phyloP scores from a whole-genome alignment of 2,797 vertebrate genomes.

The Lacerta agilis region DNA sequence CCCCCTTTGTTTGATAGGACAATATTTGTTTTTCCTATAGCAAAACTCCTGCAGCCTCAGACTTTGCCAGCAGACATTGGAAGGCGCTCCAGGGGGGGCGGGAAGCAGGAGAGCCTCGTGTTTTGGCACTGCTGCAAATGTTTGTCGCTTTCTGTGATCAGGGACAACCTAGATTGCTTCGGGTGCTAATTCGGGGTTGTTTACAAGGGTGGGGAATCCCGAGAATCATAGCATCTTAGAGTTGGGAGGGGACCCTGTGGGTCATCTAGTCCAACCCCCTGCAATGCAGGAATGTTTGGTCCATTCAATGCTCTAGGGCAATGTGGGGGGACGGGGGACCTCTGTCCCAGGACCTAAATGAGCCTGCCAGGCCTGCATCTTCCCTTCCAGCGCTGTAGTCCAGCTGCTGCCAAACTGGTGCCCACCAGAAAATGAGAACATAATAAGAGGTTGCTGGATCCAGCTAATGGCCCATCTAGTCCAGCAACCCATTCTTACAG shows the following conservation, averaged over 20 bases:
- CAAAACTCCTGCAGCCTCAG: neutral
- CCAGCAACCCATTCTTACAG: no score
- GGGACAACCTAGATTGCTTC: constrained; percentile 5
- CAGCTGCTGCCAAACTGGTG: neutral
- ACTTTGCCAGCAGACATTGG: neutral
- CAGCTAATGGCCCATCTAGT: no score
- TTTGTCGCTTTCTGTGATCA: neutral
- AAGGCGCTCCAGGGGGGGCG: neutral
- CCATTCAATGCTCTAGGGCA: neutral
- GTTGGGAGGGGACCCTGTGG: no score
- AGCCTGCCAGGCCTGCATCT: neutral
- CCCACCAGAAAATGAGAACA: neutral
- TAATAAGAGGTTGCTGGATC: no score
- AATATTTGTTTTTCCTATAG: constrained; percentile 23
- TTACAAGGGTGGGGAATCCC: constrained; percentile 6
- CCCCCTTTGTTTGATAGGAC: constrained; percentile 23
- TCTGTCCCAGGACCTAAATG: no score
- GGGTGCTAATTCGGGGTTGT: neutral
- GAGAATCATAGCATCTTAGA: no score
- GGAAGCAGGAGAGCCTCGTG: neutral
- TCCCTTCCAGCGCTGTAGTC: neutral
- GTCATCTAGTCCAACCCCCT: no score
- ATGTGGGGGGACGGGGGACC: no score
- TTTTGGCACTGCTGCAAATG: neutral
- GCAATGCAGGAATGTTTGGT: neutral